Conservation (phyloP, 2,888 invertebrate species). For the Acrocyrtus sp. region DNA sequence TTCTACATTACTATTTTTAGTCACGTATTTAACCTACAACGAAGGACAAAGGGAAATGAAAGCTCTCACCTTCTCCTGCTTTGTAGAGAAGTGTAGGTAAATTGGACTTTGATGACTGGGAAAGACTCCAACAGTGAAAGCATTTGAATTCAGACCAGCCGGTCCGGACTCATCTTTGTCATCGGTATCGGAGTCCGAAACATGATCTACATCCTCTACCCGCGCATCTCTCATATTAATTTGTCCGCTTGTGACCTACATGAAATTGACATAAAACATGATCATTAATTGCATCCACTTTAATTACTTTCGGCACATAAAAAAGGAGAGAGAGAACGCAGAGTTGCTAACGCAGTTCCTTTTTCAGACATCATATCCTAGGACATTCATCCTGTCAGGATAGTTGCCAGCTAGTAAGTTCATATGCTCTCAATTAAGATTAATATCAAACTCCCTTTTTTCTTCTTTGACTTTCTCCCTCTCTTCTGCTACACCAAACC, state of each 20-base stretch:
- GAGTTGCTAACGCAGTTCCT: no score
- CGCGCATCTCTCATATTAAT: constrained; percentile 95
- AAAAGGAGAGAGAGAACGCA: no score
- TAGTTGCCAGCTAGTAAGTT: no score
- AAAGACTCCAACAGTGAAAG: constrained; percentile 91
- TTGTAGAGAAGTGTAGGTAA: constrained; percentile 89
- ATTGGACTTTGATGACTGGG: constrained; percentile 94
- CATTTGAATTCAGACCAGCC: constrained; percentile 68
- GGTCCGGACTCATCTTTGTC: constrained; percentile 80
- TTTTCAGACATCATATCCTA: neutral
- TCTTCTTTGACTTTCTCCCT: constrained; percentile 3
- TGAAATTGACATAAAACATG: constrained; percentile 24
- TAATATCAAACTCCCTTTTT: constrained; percentile 35
- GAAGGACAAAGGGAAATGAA: neutral
- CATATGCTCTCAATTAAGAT: constrained; percentile 45
- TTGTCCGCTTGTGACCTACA: constrained; percentile 90
- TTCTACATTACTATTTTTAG: neutral
- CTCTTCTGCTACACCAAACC: neutral
- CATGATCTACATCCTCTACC: constrained; percentile 94
- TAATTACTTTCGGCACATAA: constrained; percentile 42
- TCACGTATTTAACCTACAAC: neutral
- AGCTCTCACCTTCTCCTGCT: constrained; percentile 86
- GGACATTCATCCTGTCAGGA: neutral
- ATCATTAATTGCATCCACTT: constrained; percentile 41
- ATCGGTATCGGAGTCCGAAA: constrained; percentile 91